Percentiles rank a stretch among this genome's conserved stretches.
Conservation (phyloP, 2,113 vertebrate genomes). For the Ciconia boyciana region DNA sequence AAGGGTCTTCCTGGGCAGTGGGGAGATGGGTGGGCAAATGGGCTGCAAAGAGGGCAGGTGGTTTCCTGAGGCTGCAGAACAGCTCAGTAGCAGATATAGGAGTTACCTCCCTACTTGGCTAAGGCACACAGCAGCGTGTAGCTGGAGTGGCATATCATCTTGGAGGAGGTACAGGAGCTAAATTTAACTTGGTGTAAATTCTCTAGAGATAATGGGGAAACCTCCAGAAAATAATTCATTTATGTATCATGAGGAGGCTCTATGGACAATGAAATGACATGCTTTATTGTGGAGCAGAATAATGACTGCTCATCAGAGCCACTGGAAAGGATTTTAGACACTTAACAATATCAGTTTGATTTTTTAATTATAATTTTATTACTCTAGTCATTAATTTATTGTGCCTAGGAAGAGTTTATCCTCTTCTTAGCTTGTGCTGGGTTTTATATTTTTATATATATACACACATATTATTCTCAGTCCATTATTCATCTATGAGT, state of each 20-base stretch:
- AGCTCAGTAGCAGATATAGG: neutral
- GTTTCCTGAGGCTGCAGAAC: neutral
- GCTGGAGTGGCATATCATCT: neutral
- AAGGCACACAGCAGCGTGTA: fast-evolving
- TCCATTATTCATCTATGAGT: conserved; percentile 17
- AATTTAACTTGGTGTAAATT: neutral
- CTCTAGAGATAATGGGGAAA: neutral
- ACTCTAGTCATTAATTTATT: neutral
- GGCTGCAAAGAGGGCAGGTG: neutral
- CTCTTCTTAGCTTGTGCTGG: neutral
- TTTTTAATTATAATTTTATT: neutral
- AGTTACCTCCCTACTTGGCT: neutral
- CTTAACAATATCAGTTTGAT: neutral
- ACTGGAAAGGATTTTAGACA: neutral
- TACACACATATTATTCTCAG: neutral
- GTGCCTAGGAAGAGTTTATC: neutral
- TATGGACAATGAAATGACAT: neutral
- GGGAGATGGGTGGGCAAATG: neutral
- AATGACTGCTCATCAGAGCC: neutral
- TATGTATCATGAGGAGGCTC: neutral
- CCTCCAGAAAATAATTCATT: neutral
- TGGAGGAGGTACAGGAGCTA: neutral
- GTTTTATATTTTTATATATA: neutral
- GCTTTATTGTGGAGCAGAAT: neutral
- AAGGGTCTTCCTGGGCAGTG: fast-evolving